Percentiles rank a stretch among this genome's conserved stretches.
Evolutionary conservation across 2,797 vertebrate genomes (phyloP).

Genomic region (Lutjanus argentimaculatus): DNA sequence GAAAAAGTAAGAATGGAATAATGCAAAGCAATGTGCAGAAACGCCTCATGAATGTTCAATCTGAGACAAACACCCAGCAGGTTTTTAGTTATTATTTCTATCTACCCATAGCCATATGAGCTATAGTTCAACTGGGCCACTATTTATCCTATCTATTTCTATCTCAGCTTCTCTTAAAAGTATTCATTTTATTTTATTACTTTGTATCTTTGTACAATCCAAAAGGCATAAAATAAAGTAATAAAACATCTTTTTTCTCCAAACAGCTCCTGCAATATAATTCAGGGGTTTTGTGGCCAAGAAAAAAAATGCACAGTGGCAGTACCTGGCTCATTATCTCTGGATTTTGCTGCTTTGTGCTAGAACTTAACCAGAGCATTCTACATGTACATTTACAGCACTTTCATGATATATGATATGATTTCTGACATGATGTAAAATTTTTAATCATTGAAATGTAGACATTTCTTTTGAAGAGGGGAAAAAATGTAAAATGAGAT

Average conservation of each 20-base stretch:
- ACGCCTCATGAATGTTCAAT: not conserved
- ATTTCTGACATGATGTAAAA: too few species aligned
- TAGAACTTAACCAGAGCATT: slow-evolving; percentile 11
- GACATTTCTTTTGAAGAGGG: too few species aligned
- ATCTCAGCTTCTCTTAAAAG: slow-evolving; percentile 20
- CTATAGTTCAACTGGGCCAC: slow-evolving; percentile 21
- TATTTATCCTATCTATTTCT: slow-evolving; percentile 19
- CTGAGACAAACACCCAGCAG: not conserved
- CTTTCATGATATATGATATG: not conserved
- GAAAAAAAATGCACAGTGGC: slow-evolving; percentile 15
- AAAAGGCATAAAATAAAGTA: slow-evolving; percentile 41
- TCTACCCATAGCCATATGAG: slow-evolving; percentile 8
- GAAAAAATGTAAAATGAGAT: too few species aligned
- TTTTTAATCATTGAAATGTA: too few species aligned
- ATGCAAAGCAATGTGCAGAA: not conserved
- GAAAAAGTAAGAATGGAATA: not conserved
- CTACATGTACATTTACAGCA: not conserved
- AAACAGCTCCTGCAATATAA: slow-evolving; percentile 21
- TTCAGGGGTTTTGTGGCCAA: slow-evolving; percentile 24
- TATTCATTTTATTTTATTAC: not conserved
- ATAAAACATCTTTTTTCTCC: slow-evolving; percentile 42
- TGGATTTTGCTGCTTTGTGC: not conserved
- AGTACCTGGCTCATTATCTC: slow-evolving; percentile 20
- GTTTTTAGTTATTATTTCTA: slow-evolving; percentile 13
- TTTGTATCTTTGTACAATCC: slow-evolving; percentile 28